Evolutionary conservation across 2,113 vertebrate species (phyloP).

Genomic region (Caracal caracal): DNA sequence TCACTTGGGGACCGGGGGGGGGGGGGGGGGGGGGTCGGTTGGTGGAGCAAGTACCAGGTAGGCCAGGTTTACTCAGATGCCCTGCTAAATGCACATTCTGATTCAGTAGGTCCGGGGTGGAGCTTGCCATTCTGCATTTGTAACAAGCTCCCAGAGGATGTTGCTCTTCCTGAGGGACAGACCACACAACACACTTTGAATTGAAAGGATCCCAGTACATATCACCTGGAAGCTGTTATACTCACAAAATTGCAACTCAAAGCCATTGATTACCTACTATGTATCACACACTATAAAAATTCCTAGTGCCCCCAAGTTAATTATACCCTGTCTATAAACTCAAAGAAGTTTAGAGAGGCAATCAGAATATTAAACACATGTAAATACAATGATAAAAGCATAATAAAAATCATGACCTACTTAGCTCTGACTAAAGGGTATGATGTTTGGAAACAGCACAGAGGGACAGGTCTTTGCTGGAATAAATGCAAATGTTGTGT

Average conservation of each 20-base stretch:
- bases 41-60: too few species aligned
- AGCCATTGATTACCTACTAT: neutral
- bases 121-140: neutral
- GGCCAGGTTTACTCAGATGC: too few species aligned
- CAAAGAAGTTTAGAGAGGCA: neutral
- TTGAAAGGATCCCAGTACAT: neutral
- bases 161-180: neutral
- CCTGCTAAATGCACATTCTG: neutral
- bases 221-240: neutral
- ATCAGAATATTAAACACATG: constrained; percentile 25
- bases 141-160: neutral
- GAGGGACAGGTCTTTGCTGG: neutral
- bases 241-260: neutral
- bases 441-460: neutral
- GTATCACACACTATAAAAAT: neutral
- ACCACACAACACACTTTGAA: too few species aligned
- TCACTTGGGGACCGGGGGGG: neutral
- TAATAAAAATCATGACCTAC: neutral
- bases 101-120: neutral
- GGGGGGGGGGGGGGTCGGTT: too few species aligned
- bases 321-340: neutral
- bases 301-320: neutral
- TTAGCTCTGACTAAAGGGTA: neutral
- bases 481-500: neutral
- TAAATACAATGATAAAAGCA: neutral